Base-by-base conservation (phyloP, 2,888 invertebrate genomes). In the Cheilosia grossa region DNA sequence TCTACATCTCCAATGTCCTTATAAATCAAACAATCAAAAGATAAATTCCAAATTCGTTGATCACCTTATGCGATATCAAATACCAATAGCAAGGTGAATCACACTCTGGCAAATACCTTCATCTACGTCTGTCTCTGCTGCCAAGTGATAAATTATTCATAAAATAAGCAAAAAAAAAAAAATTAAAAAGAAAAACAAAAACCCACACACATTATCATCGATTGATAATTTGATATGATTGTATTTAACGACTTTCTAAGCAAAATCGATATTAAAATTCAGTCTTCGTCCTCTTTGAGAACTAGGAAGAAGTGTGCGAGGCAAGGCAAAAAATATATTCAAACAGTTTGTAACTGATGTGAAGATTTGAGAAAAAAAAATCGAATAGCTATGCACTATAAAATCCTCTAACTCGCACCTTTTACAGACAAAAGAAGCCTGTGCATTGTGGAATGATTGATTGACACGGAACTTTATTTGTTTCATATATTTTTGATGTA, bases 131-230 rank as follows among this genome's bases (percentile, higher is more conserved):
- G 72, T 63, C 66, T 59, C 17, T 51, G 19, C 49, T 54, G 51
- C 33, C 53, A 80, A 54, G 59, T 70, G 79, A 83, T 83, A 83
- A 79, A 79, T 83, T 75, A 83, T 83, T 83, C 83, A 83, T 80
- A 79, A 59, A 79, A 70, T 37, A 63, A 69, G 58, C 44, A 70
- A 61, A 56, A 67, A 63, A 59, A 79, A n/a, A n/a, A n/a, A n/a
- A n/a, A n/a, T n/a, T n/a, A n/a, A n/a, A n/a, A 30, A 70, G 37
- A 56, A 61, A 63, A 59, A 74, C 51, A 42, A 56, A 21, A 27
- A 33, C 24, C 9, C 42, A 70, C 54, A 13, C 37, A 37, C 4
- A 49, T 47, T 73, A 61, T 72, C 54, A 70, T 67, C 67, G 78
- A 82, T 78, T 82, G 73, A 78, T 82, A 82, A 78, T 73, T 73